These are phyloP conservation scores for Chloroclysta siterata DNA, from an alignment of 2,888 invertebrate species.

Conservation along the genomic window DNA sequence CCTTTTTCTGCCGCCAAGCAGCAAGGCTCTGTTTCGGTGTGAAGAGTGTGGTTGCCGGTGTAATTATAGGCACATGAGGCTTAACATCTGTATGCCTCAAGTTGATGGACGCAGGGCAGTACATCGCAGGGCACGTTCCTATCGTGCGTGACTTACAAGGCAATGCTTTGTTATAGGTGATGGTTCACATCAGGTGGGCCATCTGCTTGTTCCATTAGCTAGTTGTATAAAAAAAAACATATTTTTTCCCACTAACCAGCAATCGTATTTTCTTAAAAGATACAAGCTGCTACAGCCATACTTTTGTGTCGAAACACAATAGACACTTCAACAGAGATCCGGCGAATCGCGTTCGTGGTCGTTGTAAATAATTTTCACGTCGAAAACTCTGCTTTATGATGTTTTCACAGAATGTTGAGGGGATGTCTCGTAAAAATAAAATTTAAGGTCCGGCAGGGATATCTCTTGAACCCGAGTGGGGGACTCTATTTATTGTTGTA, in stretches of 20 bases:
- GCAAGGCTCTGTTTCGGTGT: too few relatives aligned
- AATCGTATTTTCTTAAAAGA: conserved; percentile 37
- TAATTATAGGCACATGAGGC: too few relatives aligned
- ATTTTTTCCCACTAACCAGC: not conserved
- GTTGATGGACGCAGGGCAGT: too few relatives aligned
- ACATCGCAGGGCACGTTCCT: too few relatives aligned
- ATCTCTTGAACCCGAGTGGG: conserved; percentile 30
- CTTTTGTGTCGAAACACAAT: conserved; percentile 64
- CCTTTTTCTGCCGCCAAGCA: too few relatives aligned
- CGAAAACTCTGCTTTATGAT: conserved; percentile 46
- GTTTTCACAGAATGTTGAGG: conserved; percentile 44
- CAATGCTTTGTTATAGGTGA: too few relatives aligned
- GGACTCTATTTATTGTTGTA: conserved; percentile 25
- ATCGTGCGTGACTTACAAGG: too few relatives aligned
- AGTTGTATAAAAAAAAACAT: too few relatives aligned
- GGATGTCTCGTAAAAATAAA: conserved; percentile 42
- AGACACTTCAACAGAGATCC: conserved; percentile 59
- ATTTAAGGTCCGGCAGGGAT: conserved; percentile 39
- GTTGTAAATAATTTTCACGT: conserved; percentile 56
- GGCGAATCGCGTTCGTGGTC: conserved; percentile 51
- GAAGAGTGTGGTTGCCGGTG: too few relatives aligned
- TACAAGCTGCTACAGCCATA: conserved; percentile 51
- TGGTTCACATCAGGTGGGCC: too few relatives aligned
- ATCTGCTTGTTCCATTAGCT: too few relatives aligned
- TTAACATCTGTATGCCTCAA: too few relatives aligned